phyloP scores from a whole-genome alignment of 1,140 invertebrate species.

The Diorhabda elongata region DNA sequence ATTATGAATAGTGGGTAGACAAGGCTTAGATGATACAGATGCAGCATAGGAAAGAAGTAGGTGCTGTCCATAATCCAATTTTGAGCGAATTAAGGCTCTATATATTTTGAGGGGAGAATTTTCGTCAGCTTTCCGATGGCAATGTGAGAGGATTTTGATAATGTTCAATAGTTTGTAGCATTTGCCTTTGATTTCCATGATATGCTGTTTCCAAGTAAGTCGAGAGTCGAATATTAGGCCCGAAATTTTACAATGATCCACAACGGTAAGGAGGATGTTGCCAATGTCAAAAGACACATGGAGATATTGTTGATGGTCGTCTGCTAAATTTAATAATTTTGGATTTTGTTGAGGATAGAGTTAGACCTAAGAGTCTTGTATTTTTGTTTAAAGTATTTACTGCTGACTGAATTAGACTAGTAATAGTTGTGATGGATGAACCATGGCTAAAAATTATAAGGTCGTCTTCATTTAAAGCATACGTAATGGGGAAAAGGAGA shows the following conservation, averaged over 20 bases:
- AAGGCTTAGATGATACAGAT: background rate
- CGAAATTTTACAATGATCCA: background rate
- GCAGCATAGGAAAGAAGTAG: background rate
- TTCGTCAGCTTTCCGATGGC: background rate
- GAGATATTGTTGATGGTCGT: background rate
- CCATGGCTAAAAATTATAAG: background rate
- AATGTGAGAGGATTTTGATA: background rate
- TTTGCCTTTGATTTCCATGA: background rate
- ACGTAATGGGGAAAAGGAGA: background rate
- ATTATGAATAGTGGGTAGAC: background rate
- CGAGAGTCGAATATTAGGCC: background rate
- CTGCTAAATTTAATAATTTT: too few relatives aligned
- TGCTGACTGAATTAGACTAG: background rate
- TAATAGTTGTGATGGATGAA: background rate
- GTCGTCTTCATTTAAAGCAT: background rate
- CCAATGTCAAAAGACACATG: background rate
- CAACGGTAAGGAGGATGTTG: background rate
- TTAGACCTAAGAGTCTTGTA: background rate
- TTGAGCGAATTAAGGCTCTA: background rate
- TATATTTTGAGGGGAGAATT: background rate
- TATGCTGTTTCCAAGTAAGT: background rate
- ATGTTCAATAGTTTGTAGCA: background rate
- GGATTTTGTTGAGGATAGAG: background rate
- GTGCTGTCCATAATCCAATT: background rate
- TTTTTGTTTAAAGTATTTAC: background rate